Conservation (phyloP, 2,113 vertebrate genomes). For the Pseudopodoces humilis region DNA sequence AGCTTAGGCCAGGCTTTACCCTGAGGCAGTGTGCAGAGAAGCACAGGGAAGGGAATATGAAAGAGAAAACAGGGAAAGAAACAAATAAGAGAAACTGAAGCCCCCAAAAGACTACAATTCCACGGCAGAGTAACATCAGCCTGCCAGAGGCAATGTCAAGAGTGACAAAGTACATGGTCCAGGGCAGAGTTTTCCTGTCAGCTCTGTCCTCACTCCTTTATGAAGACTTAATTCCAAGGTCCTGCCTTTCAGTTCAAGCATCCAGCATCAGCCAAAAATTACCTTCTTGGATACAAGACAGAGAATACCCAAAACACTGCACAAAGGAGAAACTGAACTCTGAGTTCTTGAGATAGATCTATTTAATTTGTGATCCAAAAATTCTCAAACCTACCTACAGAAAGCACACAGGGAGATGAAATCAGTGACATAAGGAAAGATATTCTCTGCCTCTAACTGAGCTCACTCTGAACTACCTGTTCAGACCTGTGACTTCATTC, state of each 20-base stretch:
- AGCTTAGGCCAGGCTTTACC: background rate
- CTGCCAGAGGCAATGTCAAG: background rate
- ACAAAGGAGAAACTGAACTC: background rate
- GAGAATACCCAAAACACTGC: background rate
- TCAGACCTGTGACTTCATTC: background rate
- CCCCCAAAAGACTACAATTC: background rate
- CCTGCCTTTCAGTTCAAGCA: background rate
- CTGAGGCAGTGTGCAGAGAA: background rate
- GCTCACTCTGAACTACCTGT: background rate
- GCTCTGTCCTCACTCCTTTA: background rate
- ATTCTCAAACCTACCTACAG: background rate
- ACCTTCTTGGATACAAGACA: background rate
- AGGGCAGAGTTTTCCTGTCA: background rate
- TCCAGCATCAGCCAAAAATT: background rate
- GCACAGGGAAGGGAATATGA: background rate
- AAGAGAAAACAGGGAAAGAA: background rate
- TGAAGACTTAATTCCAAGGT: background rate
- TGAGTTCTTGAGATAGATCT: background rate
- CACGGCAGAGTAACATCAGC: background rate
- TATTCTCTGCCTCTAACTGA: background rate
- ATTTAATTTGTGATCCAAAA: background rate
- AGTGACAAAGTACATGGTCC: fast-evolving
- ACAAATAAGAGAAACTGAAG: background rate
- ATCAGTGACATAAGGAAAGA: background rate
- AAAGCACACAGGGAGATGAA: background rate